phyloP scores from a whole-genome alignment of 2,888 invertebrate genomes.

The Meghimatium bilineatum region DNA sequence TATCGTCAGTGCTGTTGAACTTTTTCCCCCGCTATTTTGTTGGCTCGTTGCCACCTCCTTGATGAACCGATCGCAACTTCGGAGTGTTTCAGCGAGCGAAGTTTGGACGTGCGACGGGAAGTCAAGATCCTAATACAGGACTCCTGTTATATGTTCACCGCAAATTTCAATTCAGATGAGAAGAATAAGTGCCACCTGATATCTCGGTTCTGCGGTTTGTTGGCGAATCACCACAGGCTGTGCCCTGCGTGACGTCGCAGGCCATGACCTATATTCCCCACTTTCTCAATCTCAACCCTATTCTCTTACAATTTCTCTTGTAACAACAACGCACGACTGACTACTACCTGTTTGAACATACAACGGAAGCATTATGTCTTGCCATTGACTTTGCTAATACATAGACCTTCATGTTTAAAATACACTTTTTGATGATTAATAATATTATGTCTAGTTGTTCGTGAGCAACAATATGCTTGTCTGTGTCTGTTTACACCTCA shows the following conservation, averaged over 20 bases:
- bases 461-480: too few species aligned
- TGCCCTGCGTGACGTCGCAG: constrained; percentile 25
- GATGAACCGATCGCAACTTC: background rate
- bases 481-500: too few species aligned
- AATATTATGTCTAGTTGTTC: too few species aligned
- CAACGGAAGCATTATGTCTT: too few species aligned
- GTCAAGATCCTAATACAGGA: background rate
- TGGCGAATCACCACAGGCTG: background rate
- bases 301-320: background rate
- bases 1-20: constrained; percentile 6
- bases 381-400: too few species aligned
- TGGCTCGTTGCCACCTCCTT: constrained; percentile 46
- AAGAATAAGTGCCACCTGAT: background rate
- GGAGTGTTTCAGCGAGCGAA: constrained; percentile 7
- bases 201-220: constrained; percentile 25
- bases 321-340: too few species aligned
- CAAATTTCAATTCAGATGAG: background rate
- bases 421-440: too few species aligned
- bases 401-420: too few species aligned
- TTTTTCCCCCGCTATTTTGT: constrained; percentile 16
- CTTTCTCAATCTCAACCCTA: background rate
- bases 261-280: constrained; percentile 42
- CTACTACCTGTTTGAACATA: too few species aligned
- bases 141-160: background rate
- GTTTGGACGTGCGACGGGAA: background rate